These are phyloP conservation scores for Catonia carolina DNA, from an alignment of 2,888 invertebrate species.

Conservation along the genomic window DNA sequence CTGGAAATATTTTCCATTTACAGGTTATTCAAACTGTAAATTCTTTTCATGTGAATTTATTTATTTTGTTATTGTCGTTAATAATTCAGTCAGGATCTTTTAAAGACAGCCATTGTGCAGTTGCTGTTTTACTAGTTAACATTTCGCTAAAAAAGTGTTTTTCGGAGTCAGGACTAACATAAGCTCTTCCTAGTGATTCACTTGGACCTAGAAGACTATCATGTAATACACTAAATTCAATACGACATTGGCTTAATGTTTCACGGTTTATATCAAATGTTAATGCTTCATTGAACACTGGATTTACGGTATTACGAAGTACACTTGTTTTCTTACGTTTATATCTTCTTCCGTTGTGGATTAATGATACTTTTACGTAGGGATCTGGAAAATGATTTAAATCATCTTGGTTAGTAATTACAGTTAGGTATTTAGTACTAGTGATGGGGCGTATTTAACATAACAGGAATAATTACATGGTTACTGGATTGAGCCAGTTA, in stretches of 20 bases:
- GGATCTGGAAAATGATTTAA: conserved; percentile 44
- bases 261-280: conserved; percentile 49
- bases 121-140: conserved; percentile 45
- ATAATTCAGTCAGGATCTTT: conserved; percentile 43
- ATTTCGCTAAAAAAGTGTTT: conserved; percentile 51
- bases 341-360: conserved; percentile 44
- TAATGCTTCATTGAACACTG: conserved; percentile 50
- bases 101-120: conserved; percentile 53
- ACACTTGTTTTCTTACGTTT: conserved; percentile 49
- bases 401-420: too few relatives aligned
- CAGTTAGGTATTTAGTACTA: too few relatives aligned
- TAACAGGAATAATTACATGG: too few relatives aligned
- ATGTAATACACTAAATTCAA: conserved; percentile 55
- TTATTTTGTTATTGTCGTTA: neutral
- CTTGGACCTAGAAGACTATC: conserved; percentile 47
- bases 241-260: conserved; percentile 47
- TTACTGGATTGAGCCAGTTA: too few relatives aligned
- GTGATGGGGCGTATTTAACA: too few relatives aligned
- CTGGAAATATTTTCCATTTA: too few relatives aligned
- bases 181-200: conserved; percentile 44
- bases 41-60: too few relatives aligned
- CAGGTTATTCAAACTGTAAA: too few relatives aligned
- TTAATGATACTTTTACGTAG: conserved; percentile 47
- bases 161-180: conserved; percentile 48
- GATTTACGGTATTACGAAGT: conserved; percentile 45